Percentiles rank a stretch among this genome's conserved stretches.
Conservation (phyloP, 2,888 invertebrate genomes). For the Stomorhina lunata region DNA sequence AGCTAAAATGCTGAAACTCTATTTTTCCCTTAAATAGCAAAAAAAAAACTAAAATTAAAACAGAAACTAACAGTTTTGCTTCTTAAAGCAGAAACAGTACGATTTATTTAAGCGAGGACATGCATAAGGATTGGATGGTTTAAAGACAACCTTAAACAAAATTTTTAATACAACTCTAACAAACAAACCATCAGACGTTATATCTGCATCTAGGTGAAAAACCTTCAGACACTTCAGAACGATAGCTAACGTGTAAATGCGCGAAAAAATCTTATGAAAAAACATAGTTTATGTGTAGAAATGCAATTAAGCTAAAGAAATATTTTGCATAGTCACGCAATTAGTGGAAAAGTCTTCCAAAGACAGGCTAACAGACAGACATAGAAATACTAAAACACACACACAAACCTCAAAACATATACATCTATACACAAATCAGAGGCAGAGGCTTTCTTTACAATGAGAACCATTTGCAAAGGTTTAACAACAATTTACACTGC, state of each 20-base stretch:
- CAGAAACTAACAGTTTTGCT: neutral
- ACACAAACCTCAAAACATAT: neutral
- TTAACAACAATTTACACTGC: constrained; percentile 60
- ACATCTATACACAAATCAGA: neutral
- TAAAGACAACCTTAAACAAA: no score
- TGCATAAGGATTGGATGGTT: neutral
- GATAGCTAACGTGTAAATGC: neutral
- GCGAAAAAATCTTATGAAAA: neutral
- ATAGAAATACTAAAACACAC: neutral
- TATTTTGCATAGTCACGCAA: constrained; percentile 70
- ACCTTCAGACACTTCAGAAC: neutral
- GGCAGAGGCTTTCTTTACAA: neutral
- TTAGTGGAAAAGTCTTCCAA: constrained; percentile 55
- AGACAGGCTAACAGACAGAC: neutral
- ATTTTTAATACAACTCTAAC: no score
- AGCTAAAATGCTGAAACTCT: constrained; percentile 1
- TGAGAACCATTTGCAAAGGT: constrained; percentile 11
- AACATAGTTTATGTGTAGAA: constrained; percentile 63
- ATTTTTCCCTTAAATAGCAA: neutral
- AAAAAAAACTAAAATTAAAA: neutral
- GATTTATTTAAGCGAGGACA: constrained; percentile 21
- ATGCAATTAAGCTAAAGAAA: constrained; percentile 69
- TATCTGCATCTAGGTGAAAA: no score
- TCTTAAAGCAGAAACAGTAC: neutral
- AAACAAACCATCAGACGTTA: no score